Conservation (phyloP, 2,888 invertebrate genomes). For the Drosophila formosana region DNA sequence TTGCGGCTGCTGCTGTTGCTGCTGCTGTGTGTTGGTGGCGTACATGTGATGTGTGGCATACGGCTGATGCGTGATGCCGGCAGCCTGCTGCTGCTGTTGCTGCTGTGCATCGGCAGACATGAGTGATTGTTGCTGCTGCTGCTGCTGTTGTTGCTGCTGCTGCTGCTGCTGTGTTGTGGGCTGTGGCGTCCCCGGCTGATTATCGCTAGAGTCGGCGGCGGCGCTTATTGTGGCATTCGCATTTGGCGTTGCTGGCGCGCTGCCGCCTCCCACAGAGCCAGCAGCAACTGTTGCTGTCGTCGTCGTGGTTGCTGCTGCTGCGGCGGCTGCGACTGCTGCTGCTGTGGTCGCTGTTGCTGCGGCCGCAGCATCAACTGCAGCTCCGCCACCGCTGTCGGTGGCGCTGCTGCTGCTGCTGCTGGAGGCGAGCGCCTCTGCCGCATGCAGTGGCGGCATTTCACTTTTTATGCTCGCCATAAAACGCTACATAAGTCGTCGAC, state of each 20-base stretch:
- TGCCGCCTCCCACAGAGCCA: conserved; percentile 26
- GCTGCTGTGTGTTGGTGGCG: conserved; percentile 41
- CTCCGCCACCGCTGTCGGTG: conserved; percentile 49
- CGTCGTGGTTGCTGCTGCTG: conserved; percentile 55
- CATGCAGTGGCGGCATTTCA: conserved; percentile 84
- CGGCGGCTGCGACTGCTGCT: conserved; percentile 20
- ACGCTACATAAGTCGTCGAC: conserved; percentile 70
- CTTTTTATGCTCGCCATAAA: conserved; percentile 80
- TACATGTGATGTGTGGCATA: conserved; percentile 74
- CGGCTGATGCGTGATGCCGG: conserved; percentile 81
- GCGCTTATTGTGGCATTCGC: conserved; percentile 87
- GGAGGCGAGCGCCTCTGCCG: conserved; percentile 77
- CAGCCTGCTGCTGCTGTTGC: conserved; percentile 85
- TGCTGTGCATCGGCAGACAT: conserved; percentile 83
- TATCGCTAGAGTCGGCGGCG: conserved; percentile 91
- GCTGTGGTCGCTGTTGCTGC: conserved; percentile 52
- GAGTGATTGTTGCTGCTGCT: conserved; percentile 83
- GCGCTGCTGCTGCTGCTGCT: conserved; percentile 51
- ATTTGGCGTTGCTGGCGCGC: conserved; percentile 63
- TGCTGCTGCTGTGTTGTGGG: conserved; percentile 78
- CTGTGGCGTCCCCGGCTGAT: conserved; percentile 85
- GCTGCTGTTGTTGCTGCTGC: conserved; percentile 86
- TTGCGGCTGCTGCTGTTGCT: conserved; percentile 79
- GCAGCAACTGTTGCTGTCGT: conserved; percentile 19
- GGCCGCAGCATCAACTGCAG: conserved; percentile 39